Evolutionary conservation across 2,113 vertebrate species (phyloP), one percentile per base, ranked within the genome.

Genomic region (Esox niger): DNA sequence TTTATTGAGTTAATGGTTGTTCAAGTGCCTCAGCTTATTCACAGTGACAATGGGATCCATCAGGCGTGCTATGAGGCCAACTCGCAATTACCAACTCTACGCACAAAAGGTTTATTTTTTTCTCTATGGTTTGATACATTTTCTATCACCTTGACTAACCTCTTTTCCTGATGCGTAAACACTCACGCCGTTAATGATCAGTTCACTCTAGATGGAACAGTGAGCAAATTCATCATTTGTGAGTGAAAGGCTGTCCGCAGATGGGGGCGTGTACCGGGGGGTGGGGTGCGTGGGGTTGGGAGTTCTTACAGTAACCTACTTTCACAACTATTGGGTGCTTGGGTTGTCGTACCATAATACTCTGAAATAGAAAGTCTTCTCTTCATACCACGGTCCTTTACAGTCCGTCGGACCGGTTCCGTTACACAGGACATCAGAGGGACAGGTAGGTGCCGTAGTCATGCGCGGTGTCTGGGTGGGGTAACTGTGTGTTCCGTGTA

Each of bases 371-470:
- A 23, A 25, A 23, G 11, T 33, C 21, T 20, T 1, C 27, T 61
- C 27, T 61, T 29, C 67, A 54, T 46, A 54, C 9, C 60, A 57
- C n/a, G 33, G 49, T 62, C 1, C n/a, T 6, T 52, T 52, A 4
- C 47, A 52, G 47, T 23, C 17, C 47, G 46, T 64, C 58, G 3
- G 17, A n/a, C 35, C 64, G 29, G 46, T 25, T 33, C 56, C 62
- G 35, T 43, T 67, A 58, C 66, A 52, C 17, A 66, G 55, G 60
- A 21, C 55, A 23, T 30, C 56, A 71, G 63, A 9, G 70, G 25
- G 58, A 66, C 70, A 80, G 82, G 87, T 88, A 84, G 27, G 80
- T 83, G 15, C 38, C 38, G 38, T 43, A 43, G 0, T 43, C 11
- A 43, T 2, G 38, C 11, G 38, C 38, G 13, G 11, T 15, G 13